phyloP scores from a whole-genome alignment of 2,888 invertebrate genomes.

The Congeria kusceri region DNA sequence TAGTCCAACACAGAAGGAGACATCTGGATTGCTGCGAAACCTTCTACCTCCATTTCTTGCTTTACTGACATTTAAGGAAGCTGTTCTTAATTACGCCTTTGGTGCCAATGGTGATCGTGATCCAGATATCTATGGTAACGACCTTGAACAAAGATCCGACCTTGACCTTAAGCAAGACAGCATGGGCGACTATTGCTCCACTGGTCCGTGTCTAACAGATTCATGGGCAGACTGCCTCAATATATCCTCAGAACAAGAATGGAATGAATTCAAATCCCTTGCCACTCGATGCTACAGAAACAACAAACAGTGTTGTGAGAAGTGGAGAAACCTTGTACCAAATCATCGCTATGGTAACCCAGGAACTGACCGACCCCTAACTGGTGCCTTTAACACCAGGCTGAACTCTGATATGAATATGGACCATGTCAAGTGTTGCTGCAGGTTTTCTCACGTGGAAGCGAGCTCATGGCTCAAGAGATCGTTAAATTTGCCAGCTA shows the following conservation, averaged over 20 bases:
- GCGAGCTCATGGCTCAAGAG: slow-evolving; percentile 20
- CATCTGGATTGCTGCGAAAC: slow-evolving; percentile 28
- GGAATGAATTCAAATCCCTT: slow-evolving; percentile 23
- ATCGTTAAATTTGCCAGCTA: slow-evolving; percentile 2
- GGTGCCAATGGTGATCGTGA: slow-evolving; percentile 35
- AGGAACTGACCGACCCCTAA: background rate
- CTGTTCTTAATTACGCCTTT: slow-evolving; percentile 64
- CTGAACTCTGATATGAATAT: background rate
- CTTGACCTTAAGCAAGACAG: background rate
- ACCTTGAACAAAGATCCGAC: slow-evolving; percentile 8
- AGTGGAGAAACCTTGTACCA: background rate
- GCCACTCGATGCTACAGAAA: background rate
- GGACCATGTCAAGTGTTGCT: slow-evolving; percentile 22
- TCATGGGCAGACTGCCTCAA: slow-evolving; percentile 59
- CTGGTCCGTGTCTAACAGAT: slow-evolving; percentile 56
- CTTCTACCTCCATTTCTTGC: slow-evolving; percentile 68
- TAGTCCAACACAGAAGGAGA: slow-evolving; percentile 11
- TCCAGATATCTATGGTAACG: background rate
- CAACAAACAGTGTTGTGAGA: too few species aligned
- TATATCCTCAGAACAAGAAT: slow-evolving; percentile 48
- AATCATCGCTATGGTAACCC: background rate
- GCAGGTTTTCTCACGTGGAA: slow-evolving; percentile 9
- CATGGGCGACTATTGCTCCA: slow-evolving; percentile 47
- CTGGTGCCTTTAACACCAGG: background rate
- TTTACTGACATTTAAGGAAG: slow-evolving; percentile 67